Percentiles rank a stretch among this genome's conserved stretches.
phyloP scores from a whole-genome alignment of 2,888 invertebrate species.

The Coleophora deauratella region DNA sequence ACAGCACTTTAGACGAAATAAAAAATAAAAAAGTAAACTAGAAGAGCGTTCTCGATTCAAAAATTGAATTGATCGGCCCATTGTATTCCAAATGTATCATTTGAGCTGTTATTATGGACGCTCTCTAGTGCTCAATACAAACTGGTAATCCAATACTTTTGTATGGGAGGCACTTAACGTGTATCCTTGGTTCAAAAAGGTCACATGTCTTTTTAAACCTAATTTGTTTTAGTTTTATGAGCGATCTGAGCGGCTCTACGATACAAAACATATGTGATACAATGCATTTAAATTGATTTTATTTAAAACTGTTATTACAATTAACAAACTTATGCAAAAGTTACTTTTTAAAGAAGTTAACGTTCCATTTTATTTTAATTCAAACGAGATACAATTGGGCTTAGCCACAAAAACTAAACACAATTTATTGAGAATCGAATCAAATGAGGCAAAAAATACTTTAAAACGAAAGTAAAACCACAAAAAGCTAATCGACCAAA shows the following conservation, averaged over 20 bases:
- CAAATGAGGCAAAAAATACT: no score
- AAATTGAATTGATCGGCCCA: constrained; percentile 75
- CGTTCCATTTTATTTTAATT: constrained; percentile 14
- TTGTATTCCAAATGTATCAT: constrained; percentile 75
- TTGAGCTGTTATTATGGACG: constrained; percentile 72
- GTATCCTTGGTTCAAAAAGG: constrained; percentile 46
- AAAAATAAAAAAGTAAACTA: constrained; percentile 57
- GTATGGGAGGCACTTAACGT: constrained; percentile 71
- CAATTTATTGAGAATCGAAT: constrained; percentile 23
- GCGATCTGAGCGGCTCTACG: no score
- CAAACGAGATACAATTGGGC: constrained; percentile 38
- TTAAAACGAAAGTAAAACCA: constrained; percentile 34
- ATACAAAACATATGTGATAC: no score
- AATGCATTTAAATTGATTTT: no score
- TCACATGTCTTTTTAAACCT: constrained; percentile 39
- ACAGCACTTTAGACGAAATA: constrained; percentile 71
- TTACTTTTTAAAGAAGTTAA: no score
- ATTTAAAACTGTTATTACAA: no score
- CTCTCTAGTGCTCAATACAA: constrained; percentile 66
- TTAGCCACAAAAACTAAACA: constrained; percentile 44
- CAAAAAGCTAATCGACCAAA: constrained; percentile 66
- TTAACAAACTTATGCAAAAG: no score
- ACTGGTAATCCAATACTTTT: constrained; percentile 73
- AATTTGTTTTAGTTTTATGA: constrained; percentile 31
- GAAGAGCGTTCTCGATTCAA: constrained; percentile 74